phyloP scores from a whole-genome alignment of 2,888 invertebrate species.

The Acleris sparsana region DNA sequence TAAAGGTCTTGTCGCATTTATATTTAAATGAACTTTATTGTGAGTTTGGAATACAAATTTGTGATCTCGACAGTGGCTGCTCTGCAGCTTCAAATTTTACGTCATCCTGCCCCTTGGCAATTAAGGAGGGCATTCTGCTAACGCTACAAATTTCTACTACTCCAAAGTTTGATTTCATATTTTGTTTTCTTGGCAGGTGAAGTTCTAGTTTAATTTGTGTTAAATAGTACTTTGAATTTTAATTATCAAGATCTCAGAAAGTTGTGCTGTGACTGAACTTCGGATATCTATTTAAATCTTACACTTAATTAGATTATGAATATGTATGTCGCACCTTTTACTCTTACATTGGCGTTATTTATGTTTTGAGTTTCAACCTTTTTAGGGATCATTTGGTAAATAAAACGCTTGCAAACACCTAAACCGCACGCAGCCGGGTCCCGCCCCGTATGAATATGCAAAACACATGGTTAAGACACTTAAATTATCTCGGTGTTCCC shows the following conservation, averaged over 20 bases:
- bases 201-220: constrained; percentile 29
- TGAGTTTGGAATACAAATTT: constrained; percentile 77
- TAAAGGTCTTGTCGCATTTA: constrained; percentile 75
- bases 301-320: too few relatives aligned
- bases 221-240: constrained; percentile 31
- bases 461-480: constrained; percentile 59
- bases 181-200: constrained; percentile 35
- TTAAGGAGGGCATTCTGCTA: constrained; percentile 25
- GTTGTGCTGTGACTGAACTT: too few relatives aligned
- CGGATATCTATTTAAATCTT: too few relatives aligned
- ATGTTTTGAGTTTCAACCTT: not conserved
- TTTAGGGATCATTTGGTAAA: not conserved
- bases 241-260: constrained; percentile 20
- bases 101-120: constrained; percentile 30
- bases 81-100: constrained; percentile 60
- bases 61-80: constrained; percentile 65
- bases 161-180: constrained; percentile 33
- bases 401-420: constrained; percentile 16
- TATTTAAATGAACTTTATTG: constrained; percentile 79
- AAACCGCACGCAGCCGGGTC: constrained; percentile 12
- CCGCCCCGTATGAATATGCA: constrained; percentile 59
- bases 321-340: too few relatives aligned
- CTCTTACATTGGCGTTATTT: too few relatives aligned
- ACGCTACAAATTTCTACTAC: constrained; percentile 11
- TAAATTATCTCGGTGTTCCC: constrained; percentile 60